Conservation (phyloP, 2,113 vertebrate genomes). For the Polypterus senegalus region DNA sequence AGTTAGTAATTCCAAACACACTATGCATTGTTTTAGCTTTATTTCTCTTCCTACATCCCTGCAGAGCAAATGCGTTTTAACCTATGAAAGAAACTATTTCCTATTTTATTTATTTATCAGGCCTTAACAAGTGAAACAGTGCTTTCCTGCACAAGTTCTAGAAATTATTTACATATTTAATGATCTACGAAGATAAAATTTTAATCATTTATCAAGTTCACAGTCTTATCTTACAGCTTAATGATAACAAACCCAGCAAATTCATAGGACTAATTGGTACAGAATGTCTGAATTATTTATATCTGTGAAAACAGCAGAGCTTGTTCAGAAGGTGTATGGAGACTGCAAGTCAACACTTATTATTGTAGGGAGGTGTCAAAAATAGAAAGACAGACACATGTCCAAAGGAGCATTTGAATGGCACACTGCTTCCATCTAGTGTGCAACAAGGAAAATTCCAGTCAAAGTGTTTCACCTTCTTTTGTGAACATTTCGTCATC, state of each 20-base stretch:
- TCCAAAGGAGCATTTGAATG: conserved; percentile 18
- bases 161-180: conserved; percentile 69
- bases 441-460: conserved; percentile 24
- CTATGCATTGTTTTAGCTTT: too few relatives aligned
- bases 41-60: too few relatives aligned
- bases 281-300: conserved; percentile 68
- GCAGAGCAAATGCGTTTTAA: not conserved
- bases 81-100: not conserved
- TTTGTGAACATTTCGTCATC: too few relatives aligned
- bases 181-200: conserved; percentile 61
- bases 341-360: conserved; percentile 35
- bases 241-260: conserved; percentile 64
- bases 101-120: not conserved
- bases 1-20: too few relatives aligned
- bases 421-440: conserved; percentile 61
- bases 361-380: conserved; percentile 30
- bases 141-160: conserved; percentile 62
- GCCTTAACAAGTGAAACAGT: conserved; percentile 28
- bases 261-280: conserved; percentile 70
- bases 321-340: conserved; percentile 44
- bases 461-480: too few relatives aligned
- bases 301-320: conserved; percentile 39
- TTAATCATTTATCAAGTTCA: conserved; percentile 60
- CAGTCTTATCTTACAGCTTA: conserved; percentile 67
- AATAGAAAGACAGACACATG: conserved; percentile 22